phyloP scores from a whole-genome alignment of 1,140 invertebrate genomes.

The Bombus affinis region DNA sequence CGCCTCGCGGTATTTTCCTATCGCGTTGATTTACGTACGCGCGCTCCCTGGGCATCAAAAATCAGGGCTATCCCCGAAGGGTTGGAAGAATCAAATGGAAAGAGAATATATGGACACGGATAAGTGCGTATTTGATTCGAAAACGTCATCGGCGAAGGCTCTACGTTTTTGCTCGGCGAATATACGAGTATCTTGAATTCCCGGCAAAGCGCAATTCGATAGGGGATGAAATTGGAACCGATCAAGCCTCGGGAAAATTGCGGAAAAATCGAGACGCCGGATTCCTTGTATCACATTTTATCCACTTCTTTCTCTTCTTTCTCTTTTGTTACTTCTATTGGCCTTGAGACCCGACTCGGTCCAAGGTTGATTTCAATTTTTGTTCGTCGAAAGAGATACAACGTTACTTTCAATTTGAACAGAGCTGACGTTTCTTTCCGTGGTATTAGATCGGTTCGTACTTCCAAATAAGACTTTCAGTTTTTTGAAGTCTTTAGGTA shows the following conservation, averaged over 20 bases:
- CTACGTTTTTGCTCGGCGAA: neutral
- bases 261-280: constrained; percentile 29
- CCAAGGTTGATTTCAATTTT: neutral
- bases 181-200: constrained; percentile 6
- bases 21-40: constrained; percentile 9
- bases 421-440: too few relatives aligned
- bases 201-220: constrained; percentile 44
- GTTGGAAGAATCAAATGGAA: constrained; percentile 34
- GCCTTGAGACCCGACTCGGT: neutral
- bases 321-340: neutral
- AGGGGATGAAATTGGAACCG: constrained; percentile 47
- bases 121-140: constrained; percentile 43
- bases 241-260: constrained; percentile 41
- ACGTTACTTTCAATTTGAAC: neutral
- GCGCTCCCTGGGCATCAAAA: neutral
- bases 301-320: neutral
- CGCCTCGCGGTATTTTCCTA: constrained; percentile 14
- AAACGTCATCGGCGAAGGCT: constrained; percentile 31
- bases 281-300: constrained; percentile 32
- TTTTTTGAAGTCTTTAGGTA: too few relatives aligned
- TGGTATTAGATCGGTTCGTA: neutral
- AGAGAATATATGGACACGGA: constrained; percentile 55
- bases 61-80: constrained; percentile 47
- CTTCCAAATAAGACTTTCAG: too few relatives aligned
- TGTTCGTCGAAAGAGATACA: neutral